A percentile compares a stretch with the other conserved stretches of the same genome.
Evolutionary conservation across 1,140 invertebrate genomes (phyloP).

Genomic region (Ips typographus): DNA sequence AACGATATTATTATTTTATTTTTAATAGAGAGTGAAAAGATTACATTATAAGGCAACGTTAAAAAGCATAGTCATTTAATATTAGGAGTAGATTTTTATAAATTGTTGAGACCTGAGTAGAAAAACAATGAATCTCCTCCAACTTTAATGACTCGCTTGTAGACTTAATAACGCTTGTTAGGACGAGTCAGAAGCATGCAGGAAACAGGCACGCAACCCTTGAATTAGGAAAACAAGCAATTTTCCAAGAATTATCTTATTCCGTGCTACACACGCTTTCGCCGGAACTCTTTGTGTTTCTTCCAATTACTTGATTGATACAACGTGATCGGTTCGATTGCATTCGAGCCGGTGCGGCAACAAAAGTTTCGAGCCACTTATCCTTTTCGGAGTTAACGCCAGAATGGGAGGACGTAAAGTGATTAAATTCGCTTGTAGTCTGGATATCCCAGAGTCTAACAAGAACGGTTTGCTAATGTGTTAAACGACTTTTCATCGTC

Average conservation of each 20-base stretch:
- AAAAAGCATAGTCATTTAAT: too few relatives aligned
- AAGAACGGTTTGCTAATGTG: too few relatives aligned
- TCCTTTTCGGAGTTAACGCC: too few relatives aligned
- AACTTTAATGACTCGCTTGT: not conserved
- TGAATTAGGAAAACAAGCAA: slow-evolving; percentile 4
- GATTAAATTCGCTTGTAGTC: too few relatives aligned
- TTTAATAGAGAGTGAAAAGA: too few relatives aligned
- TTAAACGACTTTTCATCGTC: too few relatives aligned
- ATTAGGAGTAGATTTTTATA: too few relatives aligned
- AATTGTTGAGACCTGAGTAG: too few relatives aligned
- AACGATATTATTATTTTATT: too few relatives aligned
- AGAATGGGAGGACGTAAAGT: too few relatives aligned
- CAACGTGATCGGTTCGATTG: not conserved
- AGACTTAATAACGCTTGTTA: slow-evolving; percentile 2
- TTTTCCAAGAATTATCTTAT: slow-evolving; percentile 2
- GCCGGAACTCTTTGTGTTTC: not conserved
- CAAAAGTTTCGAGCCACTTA: not conserved
- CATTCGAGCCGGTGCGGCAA: not conserved
- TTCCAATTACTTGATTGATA: slow-evolving; percentile 1
- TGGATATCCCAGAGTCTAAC: too few relatives aligned
- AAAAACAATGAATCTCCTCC: not conserved
- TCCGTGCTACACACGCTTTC: slow-evolving; percentile 1
- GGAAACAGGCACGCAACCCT: slow-evolving; percentile 1
- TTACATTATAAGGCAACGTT: too few relatives aligned
- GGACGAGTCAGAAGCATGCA: not conserved